Evolutionary conservation across 2,888 invertebrate species (phyloP).

Genomic region (Leptinotarsa peninsularis): DNA sequence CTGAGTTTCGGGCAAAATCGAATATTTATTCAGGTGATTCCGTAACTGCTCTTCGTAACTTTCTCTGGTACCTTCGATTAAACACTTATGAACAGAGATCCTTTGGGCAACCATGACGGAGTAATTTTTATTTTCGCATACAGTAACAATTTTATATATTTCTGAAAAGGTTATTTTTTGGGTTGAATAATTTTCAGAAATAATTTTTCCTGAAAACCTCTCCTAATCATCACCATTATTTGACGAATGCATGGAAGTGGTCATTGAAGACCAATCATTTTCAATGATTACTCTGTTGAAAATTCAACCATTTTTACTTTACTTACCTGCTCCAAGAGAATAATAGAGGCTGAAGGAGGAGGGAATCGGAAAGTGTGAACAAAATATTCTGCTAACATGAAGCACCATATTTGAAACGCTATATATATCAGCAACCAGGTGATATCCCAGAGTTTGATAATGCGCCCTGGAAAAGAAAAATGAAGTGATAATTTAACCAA

Average conservation of each 20-base stretch:
- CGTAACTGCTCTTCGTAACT: background rate
- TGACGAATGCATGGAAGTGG: no score
- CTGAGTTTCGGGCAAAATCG: background rate
- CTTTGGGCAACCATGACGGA: background rate
- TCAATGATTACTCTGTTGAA: no score
- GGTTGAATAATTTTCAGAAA: no score
- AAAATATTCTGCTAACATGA: constrained; percentile 33
- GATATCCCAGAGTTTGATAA: background rate
- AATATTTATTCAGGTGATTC: background rate
- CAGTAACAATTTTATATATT: no score
- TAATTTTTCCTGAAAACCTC: no score
- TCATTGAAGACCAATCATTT: no score
- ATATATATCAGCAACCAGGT: background rate
- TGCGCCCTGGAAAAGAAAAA: background rate
- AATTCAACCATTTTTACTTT: background rate
- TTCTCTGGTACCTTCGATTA: background rate
- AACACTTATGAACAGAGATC: background rate
- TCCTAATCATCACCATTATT: no score
- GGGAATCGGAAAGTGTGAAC: constrained; percentile 68
- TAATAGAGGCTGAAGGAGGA: constrained; percentile 69
- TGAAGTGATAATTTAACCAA: no score
- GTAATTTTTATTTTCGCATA: background rate
- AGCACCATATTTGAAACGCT: background rate
- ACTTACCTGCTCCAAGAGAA: constrained; percentile 73
- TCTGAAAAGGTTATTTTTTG: no score